phyloP scores from a whole-genome alignment of 2,888 invertebrate species.

The Mycogona germanica region DNA sequence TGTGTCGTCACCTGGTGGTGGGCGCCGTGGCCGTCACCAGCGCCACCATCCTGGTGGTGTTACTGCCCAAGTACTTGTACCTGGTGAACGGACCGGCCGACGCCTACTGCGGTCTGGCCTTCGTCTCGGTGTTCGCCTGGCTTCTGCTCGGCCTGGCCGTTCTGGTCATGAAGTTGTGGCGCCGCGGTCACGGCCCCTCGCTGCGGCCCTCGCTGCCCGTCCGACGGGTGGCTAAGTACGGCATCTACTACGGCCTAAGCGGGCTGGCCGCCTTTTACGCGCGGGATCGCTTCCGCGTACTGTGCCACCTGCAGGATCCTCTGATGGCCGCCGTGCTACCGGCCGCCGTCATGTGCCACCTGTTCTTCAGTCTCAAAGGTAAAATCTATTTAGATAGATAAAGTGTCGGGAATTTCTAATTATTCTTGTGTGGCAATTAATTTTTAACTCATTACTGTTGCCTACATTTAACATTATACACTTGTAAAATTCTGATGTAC shows the following conservation, averaged over 20 bases:
- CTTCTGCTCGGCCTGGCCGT: slow-evolving; percentile 9
- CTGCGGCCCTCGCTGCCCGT: slow-evolving; percentile 34
- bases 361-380: slow-evolving; percentile 18
- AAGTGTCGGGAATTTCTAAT: slow-evolving; percentile 1
- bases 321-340: slow-evolving; percentile 29
- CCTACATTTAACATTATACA: too few relatives aligned
- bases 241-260: slow-evolving; percentile 37
- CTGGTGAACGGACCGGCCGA: slow-evolving; percentile 12
- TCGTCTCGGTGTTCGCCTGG: slow-evolving; percentile 9
- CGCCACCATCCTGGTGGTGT: slow-evolving; percentile 4
- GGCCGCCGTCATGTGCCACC: slow-evolving; percentile 16
- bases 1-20: slow-evolving; percentile 6
- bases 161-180: slow-evolving; percentile 5
- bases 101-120: slow-evolving; percentile 15
- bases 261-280: slow-evolving; percentile 41
- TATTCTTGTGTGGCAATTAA: too few relatives aligned
- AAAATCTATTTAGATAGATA: neutral
- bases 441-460: too few relatives aligned
- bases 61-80: slow-evolving; percentile 12
- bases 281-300: slow-evolving; percentile 42
- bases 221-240: slow-evolving; percentile 36
- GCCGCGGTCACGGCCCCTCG: neutral
- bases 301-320: slow-evolving; percentile 49
- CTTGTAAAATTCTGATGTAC: too few relatives aligned
- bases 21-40: neutral